Evolutionary conservation across 2,888 invertebrate genomes (phyloP).

Genomic region (Dryadula phaetusa): DNA sequence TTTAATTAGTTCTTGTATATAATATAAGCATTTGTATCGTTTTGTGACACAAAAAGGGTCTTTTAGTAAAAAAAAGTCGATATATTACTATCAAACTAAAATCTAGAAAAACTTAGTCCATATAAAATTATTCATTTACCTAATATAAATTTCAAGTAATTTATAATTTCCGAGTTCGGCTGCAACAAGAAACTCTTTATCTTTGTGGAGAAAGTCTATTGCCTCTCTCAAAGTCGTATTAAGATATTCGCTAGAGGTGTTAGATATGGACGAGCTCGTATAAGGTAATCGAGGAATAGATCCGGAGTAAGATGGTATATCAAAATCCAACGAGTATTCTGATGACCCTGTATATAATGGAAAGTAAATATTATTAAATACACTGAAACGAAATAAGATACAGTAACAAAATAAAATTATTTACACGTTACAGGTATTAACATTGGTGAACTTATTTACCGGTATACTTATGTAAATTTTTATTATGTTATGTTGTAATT

Average conservation of each 20-base stretch:
- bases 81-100: no score
- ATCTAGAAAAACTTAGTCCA: no score
- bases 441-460: no score
- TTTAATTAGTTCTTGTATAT: no score
- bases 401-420: no score
- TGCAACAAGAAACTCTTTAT: slow-evolving; percentile 63
- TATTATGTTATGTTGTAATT: no score
- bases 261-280: slow-evolving; percentile 43
- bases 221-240: slow-evolving; percentile 50
- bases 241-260: slow-evolving; percentile 34
- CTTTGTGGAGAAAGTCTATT: slow-evolving; percentile 62
- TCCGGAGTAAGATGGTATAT: slow-evolving; percentile 60
- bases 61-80: no score
- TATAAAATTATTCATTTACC: slow-evolving; percentile 50
- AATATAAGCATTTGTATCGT: no score
- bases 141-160: slow-evolving; percentile 55
- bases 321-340: slow-evolving; percentile 58
- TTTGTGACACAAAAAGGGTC: no score
- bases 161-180: slow-evolving; percentile 65
- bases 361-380: slow-evolving; percentile 26
- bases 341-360: slow-evolving; percentile 56
- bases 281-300: slow-evolving; percentile 55
- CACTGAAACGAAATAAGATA: background rate
- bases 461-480: no score
- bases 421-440: no score